Conservation (phyloP, 2,113 vertebrate species). For the Nycticryphes semicollaris region DNA sequence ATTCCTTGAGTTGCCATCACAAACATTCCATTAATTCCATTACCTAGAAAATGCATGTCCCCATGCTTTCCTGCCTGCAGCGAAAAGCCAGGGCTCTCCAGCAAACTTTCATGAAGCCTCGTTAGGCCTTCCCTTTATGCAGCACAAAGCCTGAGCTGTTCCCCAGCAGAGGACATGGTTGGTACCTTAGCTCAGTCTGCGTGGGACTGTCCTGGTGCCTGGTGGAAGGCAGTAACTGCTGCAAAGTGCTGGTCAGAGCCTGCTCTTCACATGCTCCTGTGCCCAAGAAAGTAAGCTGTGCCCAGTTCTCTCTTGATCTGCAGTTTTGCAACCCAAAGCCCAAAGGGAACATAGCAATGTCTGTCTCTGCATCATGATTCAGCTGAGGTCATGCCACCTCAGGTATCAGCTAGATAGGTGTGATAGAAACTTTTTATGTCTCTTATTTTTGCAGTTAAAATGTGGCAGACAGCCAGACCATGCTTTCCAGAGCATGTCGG, state of each 20-base stretch:
- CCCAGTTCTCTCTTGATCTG: background rate
- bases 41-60: background rate
- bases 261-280: background rate
- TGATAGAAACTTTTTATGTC: background rate
- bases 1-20: background rate
- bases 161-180: background rate
- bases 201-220: background rate
- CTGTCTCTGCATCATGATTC: background rate
- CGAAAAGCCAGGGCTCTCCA: background rate
- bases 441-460: background rate
- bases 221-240: background rate
- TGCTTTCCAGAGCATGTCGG: background rate
- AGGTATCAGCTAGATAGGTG: background rate
- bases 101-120: background rate
- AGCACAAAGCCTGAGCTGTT: background rate
- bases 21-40: background rate
- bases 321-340: background rate
- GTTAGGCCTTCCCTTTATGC: background rate
- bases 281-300: background rate
- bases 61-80: background rate
- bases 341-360: background rate
- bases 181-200: background rate
- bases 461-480: background rate
- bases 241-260: background rate
- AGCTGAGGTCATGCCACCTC: accelerated